phyloP scores from a whole-genome alignment of 2,113 vertebrate species.

The Pteropus alecto region DNA sequence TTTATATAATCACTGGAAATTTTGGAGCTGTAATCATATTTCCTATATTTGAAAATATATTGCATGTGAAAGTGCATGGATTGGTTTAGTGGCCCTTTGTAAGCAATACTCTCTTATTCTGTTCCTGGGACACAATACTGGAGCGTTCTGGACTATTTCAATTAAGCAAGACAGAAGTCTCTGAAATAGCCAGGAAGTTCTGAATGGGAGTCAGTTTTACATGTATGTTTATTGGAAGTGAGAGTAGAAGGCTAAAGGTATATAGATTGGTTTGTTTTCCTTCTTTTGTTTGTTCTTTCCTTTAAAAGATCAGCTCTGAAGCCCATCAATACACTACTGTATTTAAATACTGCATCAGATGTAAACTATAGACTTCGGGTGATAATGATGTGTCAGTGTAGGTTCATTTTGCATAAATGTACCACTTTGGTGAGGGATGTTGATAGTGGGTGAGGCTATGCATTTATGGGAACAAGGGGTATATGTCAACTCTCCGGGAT shows the following conservation, averaged over 20 bases:
- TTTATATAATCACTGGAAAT: background rate
- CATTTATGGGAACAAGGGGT: background rate
- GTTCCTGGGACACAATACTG: background rate
- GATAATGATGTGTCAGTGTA: background rate
- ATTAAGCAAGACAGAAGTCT: background rate
- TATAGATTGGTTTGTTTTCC: background rate
- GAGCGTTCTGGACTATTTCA: background rate
- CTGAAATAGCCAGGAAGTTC: background rate
- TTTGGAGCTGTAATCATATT: background rate
- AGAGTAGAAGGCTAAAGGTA: background rate
- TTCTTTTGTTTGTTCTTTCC: background rate
- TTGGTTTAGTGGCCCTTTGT: background rate
- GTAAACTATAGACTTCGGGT: background rate
- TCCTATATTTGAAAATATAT: background rate
- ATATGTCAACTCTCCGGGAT: background rate
- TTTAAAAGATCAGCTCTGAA: background rate
- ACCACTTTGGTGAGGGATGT: fast-evolving
- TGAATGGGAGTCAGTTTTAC: background rate
- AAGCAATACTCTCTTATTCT: background rate
- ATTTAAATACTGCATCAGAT: background rate
- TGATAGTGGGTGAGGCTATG: background rate
- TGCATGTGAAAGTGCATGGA: background rate
- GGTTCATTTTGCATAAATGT: background rate
- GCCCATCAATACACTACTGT: background rate
- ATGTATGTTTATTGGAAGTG: background rate